A percentile compares a stretch with the other conserved stretches of the same genome.
Evolutionary conservation across 2,113 vertebrate species (phyloP).

Genomic region (Tetrax tetrax): DNA sequence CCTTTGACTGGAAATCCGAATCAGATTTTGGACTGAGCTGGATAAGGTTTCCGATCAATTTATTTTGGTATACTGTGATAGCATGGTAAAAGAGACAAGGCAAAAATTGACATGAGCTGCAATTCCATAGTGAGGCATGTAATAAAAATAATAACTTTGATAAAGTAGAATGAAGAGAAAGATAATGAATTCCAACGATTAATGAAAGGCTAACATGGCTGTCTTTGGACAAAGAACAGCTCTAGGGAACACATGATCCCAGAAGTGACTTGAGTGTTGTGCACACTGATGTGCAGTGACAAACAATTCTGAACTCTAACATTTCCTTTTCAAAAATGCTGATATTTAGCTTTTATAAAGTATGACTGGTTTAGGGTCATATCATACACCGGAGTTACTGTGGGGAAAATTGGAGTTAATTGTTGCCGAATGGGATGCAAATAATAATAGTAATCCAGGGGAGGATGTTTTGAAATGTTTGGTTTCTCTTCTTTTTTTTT

Average conservation of each 20-base stretch:
- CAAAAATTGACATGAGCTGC: not conserved
- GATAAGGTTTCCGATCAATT: not conserved
- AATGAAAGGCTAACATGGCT: not conserved
- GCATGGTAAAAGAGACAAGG: not conserved
- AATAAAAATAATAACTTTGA: not conserved
- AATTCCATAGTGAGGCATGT: not conserved
- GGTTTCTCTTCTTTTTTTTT: not conserved
- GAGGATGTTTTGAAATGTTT: slow-evolving; percentile 20
- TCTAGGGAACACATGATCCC: not conserved
- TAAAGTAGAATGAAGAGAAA: not conserved
- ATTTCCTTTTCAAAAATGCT: not conserved
- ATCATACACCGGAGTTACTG: not conserved
- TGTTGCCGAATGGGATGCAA: not conserved
- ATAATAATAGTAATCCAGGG: not conserved
- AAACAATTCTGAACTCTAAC: not conserved
- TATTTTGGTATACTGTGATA: not conserved
- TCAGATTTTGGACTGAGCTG: not conserved
- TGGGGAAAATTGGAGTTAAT: slow-evolving; percentile 24
- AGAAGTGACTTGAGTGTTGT: not conserved
- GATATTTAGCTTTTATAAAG: not conserved
- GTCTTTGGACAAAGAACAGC: not conserved
- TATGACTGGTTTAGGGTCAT: not conserved
- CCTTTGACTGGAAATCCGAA: not conserved
- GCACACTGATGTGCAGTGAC: not conserved
- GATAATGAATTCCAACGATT: not conserved